Conservation (phyloP, 2,113 vertebrate species). For the Myodes glareolus region DNA sequence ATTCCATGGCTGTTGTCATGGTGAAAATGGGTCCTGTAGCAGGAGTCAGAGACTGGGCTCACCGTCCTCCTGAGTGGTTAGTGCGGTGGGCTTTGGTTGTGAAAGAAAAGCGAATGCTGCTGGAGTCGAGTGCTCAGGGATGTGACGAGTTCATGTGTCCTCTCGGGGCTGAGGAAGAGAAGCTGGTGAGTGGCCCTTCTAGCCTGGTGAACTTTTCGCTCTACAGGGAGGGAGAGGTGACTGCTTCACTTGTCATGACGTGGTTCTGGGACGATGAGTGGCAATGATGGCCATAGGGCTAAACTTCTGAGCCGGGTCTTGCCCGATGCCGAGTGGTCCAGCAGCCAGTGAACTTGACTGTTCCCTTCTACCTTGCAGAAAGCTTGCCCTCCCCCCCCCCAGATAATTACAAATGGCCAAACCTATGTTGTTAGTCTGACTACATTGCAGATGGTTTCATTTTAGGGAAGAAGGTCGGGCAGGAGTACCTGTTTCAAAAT, state of each 20-base stretch:
- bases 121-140: not conserved
- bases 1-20: not conserved
- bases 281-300: not conserved
- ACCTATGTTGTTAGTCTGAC: not conserved
- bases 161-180: conserved; percentile 12
- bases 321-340: not conserved
- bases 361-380: conserved; percentile 12
- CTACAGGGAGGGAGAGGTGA: not conserved
- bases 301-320: not conserved
- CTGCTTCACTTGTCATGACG: not conserved
- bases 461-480: not conserved
- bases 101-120: not conserved
- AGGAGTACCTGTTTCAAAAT: not conserved
- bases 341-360: conserved; percentile 11
- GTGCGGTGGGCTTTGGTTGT: not conserved
- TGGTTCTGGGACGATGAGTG: conserved; percentile 47
- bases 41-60: not conserved
- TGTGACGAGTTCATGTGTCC: not conserved
- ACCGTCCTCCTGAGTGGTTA: not conserved
- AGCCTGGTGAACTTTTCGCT: not conserved
- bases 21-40: not conserved
- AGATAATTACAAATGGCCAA: not conserved
- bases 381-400: too few relatives aligned
- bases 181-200: not conserved
- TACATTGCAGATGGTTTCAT: not conserved